Percentiles rank a stretch among this genome's conserved stretches.
Conservation (phyloP, 2,797 vertebrate species). For the Silurus lanzhouensis region DNA sequence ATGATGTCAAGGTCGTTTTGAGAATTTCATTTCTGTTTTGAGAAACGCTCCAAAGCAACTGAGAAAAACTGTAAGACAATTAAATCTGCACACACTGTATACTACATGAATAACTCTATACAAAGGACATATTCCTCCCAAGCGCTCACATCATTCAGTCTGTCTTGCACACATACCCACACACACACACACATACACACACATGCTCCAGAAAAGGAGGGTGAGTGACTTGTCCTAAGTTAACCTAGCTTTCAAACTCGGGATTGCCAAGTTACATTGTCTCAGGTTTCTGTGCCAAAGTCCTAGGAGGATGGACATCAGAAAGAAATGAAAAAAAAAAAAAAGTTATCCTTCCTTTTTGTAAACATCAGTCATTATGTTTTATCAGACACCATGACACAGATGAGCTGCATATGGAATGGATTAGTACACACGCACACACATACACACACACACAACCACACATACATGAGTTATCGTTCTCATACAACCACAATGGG, state of each 20-base stretch:
- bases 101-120: background rate
- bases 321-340: background rate
- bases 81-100: background rate
- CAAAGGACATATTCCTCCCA: background rate
- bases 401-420: constrained; percentile 28
- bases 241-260: constrained; percentile 23
- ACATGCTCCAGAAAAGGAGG: background rate
- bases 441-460: background rate
- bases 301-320: constrained; percentile 19
- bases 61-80: too few species aligned
- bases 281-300: constrained; percentile 12
- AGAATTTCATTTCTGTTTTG: too few species aligned
- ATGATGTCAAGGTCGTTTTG: too few species aligned
- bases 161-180: constrained; percentile 8
- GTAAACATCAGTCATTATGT: constrained; percentile 25
- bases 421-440: background rate
- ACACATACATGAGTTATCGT: background rate
- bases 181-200: constrained; percentile 3
- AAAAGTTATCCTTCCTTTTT: constrained; percentile 4
- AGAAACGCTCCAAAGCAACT: too few species aligned
- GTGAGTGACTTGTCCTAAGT: constrained; percentile 9
- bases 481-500: background rate
- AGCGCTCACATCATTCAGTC: background rate
- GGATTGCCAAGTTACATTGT: constrained; percentile 32
- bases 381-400: constrained; percentile 29